These are phyloP conservation scores for Sminthurinus signatus DNA, from an alignment of 1,140 invertebrate genomes.

Conservation along the genomic window DNA sequence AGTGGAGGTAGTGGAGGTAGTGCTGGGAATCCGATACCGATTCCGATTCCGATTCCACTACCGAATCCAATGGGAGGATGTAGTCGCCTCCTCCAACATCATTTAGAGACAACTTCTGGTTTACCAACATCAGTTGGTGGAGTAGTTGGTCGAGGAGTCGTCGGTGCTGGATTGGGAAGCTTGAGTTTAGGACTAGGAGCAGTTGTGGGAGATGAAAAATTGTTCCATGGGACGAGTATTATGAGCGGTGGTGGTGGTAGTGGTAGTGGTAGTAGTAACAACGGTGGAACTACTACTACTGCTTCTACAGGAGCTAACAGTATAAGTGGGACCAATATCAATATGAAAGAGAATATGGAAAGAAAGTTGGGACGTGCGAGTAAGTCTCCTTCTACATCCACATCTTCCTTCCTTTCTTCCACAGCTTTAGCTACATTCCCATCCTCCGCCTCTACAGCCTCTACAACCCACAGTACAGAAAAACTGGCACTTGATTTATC, in stretches of 20 bases:
- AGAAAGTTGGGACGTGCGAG: neutral
- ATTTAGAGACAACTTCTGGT: slow-evolving; percentile 4
- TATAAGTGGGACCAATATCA: neutral
- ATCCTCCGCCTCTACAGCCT: neutral
- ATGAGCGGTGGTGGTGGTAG: neutral
- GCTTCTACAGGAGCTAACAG: neutral
- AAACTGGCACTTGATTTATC: slow-evolving; percentile 41
- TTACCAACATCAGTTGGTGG: neutral
- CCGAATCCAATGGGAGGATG: slow-evolving; percentile 3
- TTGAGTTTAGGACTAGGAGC: neutral
- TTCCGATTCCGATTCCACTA: neutral
- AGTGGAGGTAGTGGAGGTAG: slow-evolving; percentile 19
- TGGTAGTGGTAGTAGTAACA: neutral
- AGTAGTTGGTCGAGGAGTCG: neutral
- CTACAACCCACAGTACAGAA: no score
- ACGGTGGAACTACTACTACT: neutral
- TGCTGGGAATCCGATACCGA: neutral
- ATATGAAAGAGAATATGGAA: neutral
- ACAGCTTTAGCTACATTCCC: slow-evolving; percentile 4
- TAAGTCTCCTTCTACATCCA: neutral
- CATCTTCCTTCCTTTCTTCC: slow-evolving; percentile 10
- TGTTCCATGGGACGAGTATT: neutral
- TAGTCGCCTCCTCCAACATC: slow-evolving; percentile 7
- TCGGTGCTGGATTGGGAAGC: neutral
- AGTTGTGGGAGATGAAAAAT: neutral